Percentiles rank a stretch among this genome's conserved stretches.
These are phyloP conservation scores for Margaritifera margaritifera DNA, from an alignment of 2,888 invertebrate genomes.

Conservation along the genomic window DNA sequence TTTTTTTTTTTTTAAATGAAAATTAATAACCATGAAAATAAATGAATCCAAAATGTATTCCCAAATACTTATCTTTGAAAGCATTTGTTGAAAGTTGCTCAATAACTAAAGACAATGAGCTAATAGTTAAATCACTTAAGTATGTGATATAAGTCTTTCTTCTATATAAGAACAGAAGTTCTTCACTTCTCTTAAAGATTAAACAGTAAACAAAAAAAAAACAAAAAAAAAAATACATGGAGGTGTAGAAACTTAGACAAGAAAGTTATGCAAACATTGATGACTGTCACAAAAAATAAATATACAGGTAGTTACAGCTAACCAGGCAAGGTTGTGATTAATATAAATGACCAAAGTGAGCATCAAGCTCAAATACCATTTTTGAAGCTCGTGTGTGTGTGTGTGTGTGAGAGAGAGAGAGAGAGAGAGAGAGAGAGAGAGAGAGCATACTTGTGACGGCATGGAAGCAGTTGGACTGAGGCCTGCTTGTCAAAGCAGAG, in stretches of 20 bases:
- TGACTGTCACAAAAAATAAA: neutral
- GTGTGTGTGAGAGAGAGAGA: neutral
- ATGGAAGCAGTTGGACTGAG: conserved; percentile 84
- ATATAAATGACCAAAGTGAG: neutral
- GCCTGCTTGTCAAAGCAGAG: conserved; percentile 89
- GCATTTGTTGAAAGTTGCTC: too few relatives aligned
- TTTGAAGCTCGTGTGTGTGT: neutral
- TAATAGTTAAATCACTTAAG: too few relatives aligned
- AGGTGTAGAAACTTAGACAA: too few relatives aligned
- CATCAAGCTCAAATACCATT: neutral
- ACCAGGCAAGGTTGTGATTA: too few relatives aligned
- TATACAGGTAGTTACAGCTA: neutral
- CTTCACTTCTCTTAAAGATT: too few relatives aligned
- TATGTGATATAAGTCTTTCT: too few relatives aligned
- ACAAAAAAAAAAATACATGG: neutral
- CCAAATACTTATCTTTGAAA: too few relatives aligned
- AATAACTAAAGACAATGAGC: too few relatives aligned
- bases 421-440: neutral
- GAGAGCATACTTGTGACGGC: conserved; percentile 85
- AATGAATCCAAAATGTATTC: too few relatives aligned
- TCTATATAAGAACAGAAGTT: too few relatives aligned
- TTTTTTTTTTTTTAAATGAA: too few relatives aligned
- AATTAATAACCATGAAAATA: too few relatives aligned
- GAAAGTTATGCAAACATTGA: conserved; percentile 8
- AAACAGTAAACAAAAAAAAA: neutral